Base-by-base conservation (phyloP, 1,140 invertebrate genomes). In the Aplysia californica region DNA sequence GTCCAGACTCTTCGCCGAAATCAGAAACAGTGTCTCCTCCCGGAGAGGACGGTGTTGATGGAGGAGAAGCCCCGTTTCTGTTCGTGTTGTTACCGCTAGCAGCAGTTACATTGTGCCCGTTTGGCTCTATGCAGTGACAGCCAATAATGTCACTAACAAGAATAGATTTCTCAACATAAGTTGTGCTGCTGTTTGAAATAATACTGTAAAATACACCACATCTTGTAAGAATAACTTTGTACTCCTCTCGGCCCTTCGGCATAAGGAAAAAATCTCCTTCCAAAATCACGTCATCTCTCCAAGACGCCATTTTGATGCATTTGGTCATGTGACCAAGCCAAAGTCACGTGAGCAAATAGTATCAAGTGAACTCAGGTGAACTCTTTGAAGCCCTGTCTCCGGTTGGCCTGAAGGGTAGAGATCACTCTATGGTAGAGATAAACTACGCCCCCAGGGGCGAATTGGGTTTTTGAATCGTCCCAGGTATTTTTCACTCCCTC, bases 81-180 rank as follows among this genome's bases (percentile, higher is more conserved):
- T n/a, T n/a, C n/a, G n/a, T n/a, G n/a, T n/a, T n/a, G n/a, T n/a
- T n/a, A n/a, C n/a, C n/a, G n/a, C n/a, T n/a, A n/a, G n/a, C n/a
- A n/a, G n/a, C n/a, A n/a, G n/a, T n/a, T n/a, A n/a, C n/a, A n/a
- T n/a, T n/a, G n/a, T n/a, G n/a, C n/a, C n/a, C n/a, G n/a, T n/a
- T n/a, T n/a, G n/a, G n/a, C n/a, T 67, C 44, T 35, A 50, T 26
- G 26, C 74, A 77, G 10, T 85, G 85, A 79, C 89, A 89, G 23
- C 89, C 89, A 4, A 87, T 76, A 33, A 88, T 77, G 77, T 90
- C 89, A 75, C 82, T 77, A 20, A 83, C 56, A 33, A 76, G 77
- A 21, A 86, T 64, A 23, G 38, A 70, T 70, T 77, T 77, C 33
- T 75, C 44, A 44, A 73, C 70, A 31, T 71, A 59, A 6, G 58